Percentiles rank a stretch among this genome's conserved stretches.
Evolutionary conservation across 2,113 vertebrate genomes (phyloP).

Genomic region (Columba livia): DNA sequence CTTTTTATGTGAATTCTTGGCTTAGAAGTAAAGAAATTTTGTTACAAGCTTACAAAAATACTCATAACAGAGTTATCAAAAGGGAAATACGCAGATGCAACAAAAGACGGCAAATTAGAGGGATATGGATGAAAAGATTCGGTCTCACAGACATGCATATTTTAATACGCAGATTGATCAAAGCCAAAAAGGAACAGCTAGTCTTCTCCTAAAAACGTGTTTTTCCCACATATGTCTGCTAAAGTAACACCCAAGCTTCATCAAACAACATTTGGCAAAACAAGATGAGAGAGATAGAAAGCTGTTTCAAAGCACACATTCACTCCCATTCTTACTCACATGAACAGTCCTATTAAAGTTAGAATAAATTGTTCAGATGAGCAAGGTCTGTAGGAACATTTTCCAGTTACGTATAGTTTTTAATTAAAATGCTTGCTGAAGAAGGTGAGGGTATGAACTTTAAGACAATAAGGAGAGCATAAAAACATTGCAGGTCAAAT

Average conservation of each 20-base stretch:
- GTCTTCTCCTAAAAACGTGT: background rate
- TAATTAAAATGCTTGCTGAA: background rate
- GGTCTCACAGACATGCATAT: background rate
- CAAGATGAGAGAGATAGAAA: slow-evolving; percentile 3
- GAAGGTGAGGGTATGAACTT: background rate
- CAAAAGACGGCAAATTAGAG: slow-evolving; percentile 34
- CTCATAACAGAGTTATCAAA: background rate
- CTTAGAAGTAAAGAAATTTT: background rate
- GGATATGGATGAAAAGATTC: slow-evolving; percentile 16
- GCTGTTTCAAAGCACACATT: background rate
- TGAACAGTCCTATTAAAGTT: background rate
- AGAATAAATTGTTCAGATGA: background rate
- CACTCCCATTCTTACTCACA: background rate
- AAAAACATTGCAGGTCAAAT: background rate
- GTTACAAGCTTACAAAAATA: background rate
- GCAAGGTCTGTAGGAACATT: background rate
- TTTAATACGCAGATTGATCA: slow-evolving; percentile 10
- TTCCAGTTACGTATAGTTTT: background rate
- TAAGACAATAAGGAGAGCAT: background rate
- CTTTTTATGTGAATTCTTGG: slow-evolving; percentile 31
- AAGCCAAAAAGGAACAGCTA: slow-evolving; percentile 32
- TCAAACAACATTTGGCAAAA: slow-evolving; percentile 8
- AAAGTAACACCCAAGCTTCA: slow-evolving; percentile 4
- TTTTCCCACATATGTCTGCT: background rate
- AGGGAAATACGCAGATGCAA: background rate